Evolutionary conservation across 2,113 vertebrate genomes (phyloP).

Genomic region (Rhinolophus sinicus): DNA sequence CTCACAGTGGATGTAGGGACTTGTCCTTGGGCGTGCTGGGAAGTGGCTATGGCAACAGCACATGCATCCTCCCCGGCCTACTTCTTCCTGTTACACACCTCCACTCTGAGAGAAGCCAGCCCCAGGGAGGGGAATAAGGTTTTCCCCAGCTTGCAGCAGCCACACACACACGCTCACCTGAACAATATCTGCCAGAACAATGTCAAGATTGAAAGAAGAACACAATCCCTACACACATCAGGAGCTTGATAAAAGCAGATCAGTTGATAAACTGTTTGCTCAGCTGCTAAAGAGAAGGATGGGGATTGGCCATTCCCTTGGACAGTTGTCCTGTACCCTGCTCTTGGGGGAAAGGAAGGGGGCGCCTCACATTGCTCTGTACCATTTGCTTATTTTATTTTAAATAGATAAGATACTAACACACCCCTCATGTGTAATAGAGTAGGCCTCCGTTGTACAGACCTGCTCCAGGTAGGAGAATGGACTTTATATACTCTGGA

Average conservation of each 20-base stretch:
- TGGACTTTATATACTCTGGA: background rate
- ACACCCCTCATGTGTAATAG: too few relatives aligned
- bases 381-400: background rate
- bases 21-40: background rate
- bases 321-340: background rate
- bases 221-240: background rate
- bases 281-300: background rate
- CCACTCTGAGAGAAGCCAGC: background rate
- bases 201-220: background rate
- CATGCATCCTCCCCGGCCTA: background rate
- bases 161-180: background rate
- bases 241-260: background rate
- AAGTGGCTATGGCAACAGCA: background rate
- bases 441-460: background rate
- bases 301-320: too few relatives aligned
- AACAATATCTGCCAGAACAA: background rate
- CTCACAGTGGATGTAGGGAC: background rate
- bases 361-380: accelerated
- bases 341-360: background rate
- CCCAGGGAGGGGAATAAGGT: background rate
- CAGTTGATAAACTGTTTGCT: too few relatives aligned
- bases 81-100: background rate
- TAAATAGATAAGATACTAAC: background rate
- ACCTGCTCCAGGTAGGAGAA: background rate
- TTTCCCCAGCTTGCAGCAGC: background rate